Evolutionary conservation across 2,888 invertebrate species (phyloP), one percentile per base, ranked within the genome.

Genomic region (Conops quadrifasciatus): DNA sequence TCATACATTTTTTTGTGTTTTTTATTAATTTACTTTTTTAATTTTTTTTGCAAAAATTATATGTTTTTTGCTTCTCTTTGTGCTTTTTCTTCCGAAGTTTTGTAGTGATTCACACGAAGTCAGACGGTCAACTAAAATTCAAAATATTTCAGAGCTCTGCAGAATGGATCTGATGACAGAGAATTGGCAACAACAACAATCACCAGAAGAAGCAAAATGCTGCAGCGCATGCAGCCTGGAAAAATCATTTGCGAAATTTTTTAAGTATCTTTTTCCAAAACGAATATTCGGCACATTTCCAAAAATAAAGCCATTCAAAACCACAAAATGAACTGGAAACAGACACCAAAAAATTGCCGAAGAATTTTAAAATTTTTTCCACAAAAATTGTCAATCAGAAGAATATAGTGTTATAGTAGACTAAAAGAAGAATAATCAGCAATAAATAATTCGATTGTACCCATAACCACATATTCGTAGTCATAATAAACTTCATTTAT

Each of bases 61-160:
- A 11, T 13, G 13, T 2, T 49, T 49, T 49, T 19, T 49, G 49
- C 11, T 47, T 19, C 19, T 1, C 36, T 30, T 1, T 4, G 15
- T 19, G 21, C 21, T 45, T 45, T 16, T 21, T 49, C 28, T 36
- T 60, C 68, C 68, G 51, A 49, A 62, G 15, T 30, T 21, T 62
- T 19, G 62, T 28, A 60, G 43, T 62, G 15, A 51, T 36, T 13
- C 49, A 21, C 62, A 60, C 51, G 60, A 21, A 68, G 62, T 51
- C 68, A 51, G 36, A 28, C 68, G 62, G 60, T 30, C 68, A 68
- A 68, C 68, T 68, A 60, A 62, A 62, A 56, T 30, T 53, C 36
- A 63, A 47, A 15, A 9, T 36, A 43, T 28, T 49, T n/a, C 19
- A 53, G 15, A 30, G 19, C 49, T 26, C 19, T 19, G 36, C 60